These are phyloP conservation scores for Apis cerana DNA, from an alignment of 1,140 invertebrate species.

Conservation along the genomic window DNA sequence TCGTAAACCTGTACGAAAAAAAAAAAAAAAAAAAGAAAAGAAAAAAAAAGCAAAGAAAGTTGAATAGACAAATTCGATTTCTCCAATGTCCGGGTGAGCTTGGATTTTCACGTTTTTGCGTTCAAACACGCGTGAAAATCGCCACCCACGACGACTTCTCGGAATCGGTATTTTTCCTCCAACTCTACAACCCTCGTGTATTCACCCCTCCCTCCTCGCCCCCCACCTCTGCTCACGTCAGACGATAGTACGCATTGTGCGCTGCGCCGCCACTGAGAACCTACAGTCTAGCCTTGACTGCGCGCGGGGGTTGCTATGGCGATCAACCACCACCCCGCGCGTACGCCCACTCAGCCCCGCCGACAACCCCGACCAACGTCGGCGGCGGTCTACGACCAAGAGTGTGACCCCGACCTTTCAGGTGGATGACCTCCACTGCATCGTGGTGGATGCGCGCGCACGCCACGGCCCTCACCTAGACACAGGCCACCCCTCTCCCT, in stretches of 20 bases:
- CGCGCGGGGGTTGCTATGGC: conserved; percentile 79
- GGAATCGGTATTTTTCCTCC: conserved; percentile 45
- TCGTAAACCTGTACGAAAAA: too few species aligned
- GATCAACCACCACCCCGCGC: conserved; percentile 73
- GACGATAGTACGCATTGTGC: conserved; percentile 55
- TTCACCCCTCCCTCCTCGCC: neutral
- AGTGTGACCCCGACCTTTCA: conserved; percentile 81
- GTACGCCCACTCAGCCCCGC: conserved; percentile 28
- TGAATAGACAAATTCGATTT: neutral
- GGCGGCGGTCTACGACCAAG: conserved; percentile 64
- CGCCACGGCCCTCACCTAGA: conserved; percentile 60
- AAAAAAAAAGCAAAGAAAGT: too few species aligned
- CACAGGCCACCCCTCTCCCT: conserved; percentile 19
- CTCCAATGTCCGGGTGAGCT: too few species aligned
- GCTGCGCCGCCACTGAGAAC: conserved; percentile 64
- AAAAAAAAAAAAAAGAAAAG: too few species aligned
- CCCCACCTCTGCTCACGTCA: conserved; percentile 20
- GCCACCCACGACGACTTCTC: conserved; percentile 12
- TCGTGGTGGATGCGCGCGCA: conserved; percentile 72
- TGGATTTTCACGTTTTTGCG: neutral
- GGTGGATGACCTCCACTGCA: conserved; percentile 82
- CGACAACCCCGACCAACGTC: conserved; percentile 49
- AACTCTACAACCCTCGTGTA: neutral
- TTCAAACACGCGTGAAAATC: conserved; percentile 23
- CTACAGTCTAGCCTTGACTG: conserved; percentile 80